These are phyloP conservation scores for Pachyuromys duprasi DNA, from an alignment of 2,797 vertebrate species.

Conservation along the genomic window DNA sequence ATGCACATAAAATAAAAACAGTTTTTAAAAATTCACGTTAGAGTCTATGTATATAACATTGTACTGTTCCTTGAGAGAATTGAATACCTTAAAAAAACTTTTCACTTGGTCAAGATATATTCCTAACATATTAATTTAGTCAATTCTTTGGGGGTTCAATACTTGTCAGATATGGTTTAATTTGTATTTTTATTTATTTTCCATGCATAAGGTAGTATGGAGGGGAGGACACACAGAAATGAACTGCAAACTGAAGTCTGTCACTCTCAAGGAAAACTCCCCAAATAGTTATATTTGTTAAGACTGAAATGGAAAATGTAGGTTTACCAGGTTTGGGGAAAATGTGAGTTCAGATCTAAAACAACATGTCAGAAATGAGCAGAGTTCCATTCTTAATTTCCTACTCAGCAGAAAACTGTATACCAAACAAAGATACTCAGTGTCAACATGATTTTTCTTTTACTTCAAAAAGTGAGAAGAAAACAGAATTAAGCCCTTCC, in stretches of 20 bases:
- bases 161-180: background rate
- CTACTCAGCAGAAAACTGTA: background rate
- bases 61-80: background rate
- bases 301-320: background rate
- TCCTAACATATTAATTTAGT: background rate
- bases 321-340: background rate
- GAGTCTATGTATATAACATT: background rate
- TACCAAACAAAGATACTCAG: background rate
- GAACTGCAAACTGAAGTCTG: background rate
- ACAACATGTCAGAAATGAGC: background rate
- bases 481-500: background rate
- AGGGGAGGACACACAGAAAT: background rate
- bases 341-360: background rate
- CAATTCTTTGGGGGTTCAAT: background rate
- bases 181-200: background rate
- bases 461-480: background rate
- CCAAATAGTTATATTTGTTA: background rate
- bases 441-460: slow-evolving; percentile 8
- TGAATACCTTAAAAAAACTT: background rate
- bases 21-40: background rate
- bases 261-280: background rate
- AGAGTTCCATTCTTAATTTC: background rate
- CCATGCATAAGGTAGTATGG: background rate
- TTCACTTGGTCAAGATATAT: background rate
- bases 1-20: background rate